A percentile compares a stretch with the other conserved stretches of the same genome.
These are phyloP conservation scores for Samia ricini DNA, from an alignment of 1,140 invertebrate species.

Conservation along the genomic window DNA sequence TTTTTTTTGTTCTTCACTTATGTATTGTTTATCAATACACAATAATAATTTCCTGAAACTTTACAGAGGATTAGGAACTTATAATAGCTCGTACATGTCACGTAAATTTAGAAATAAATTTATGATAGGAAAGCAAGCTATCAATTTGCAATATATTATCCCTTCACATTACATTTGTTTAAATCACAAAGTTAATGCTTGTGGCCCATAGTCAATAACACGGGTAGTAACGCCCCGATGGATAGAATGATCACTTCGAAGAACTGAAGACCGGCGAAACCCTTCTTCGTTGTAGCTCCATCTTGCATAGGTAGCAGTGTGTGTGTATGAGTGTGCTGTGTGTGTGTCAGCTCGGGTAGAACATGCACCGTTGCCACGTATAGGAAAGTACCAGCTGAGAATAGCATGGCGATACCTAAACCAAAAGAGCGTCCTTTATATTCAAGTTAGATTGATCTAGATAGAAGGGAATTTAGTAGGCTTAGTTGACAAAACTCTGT, in stretches of 20 bases:
- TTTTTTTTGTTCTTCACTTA: too few relatives aligned
- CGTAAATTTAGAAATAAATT: background rate
- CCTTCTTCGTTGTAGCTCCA: conserved; percentile 65
- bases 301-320: conserved; percentile 58
- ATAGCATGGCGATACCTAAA: conserved; percentile 96
- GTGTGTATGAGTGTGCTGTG: conserved; percentile 58
- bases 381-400: conserved; percentile 98
- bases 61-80: too few relatives aligned
- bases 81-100: background rate
- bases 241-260: conserved; percentile 91
- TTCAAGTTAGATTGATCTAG: background rate
- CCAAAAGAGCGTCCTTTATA: background rate
- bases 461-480: background rate
- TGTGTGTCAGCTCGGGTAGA: conserved; percentile 91
- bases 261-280: conserved; percentile 81
- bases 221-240: conserved; percentile 90
- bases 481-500: background rate
- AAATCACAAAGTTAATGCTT: conserved; percentile 82
- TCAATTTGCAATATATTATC: background rate
- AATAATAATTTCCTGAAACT: too few relatives aligned
- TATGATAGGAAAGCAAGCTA: background rate
- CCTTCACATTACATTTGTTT: background rate
- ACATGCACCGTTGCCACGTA: conserved; percentile 99
- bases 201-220: conserved; percentile 93
- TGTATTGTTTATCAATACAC: too few relatives aligned